Evolutionary conservation across 2,797 vertebrate species (phyloP).

Genomic region (Onychomys leucogaster): DNA sequence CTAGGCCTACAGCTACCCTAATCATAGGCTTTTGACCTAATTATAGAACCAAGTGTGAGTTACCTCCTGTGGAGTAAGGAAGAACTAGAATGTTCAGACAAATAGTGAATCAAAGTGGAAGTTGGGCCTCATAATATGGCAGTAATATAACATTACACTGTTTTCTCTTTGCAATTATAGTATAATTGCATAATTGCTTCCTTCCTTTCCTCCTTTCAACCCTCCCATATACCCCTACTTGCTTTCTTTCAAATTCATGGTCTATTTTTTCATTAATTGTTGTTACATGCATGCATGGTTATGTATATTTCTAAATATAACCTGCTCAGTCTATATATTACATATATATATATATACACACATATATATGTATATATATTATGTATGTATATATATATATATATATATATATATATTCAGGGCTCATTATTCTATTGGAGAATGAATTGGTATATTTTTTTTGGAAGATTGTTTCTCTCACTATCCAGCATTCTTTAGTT

Average conservation of each 20-base stretch:
- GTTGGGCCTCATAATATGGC: neutral
- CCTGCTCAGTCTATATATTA: neutral
- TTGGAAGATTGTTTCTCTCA: neutral
- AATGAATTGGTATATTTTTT: neutral
- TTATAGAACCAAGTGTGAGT: neutral
- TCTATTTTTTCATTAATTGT: neutral
- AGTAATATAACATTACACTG: neutral
- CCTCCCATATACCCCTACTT: neutral
- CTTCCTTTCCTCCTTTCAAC: neutral
- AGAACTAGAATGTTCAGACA: neutral
- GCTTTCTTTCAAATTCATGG: neutral
- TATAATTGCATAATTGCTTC: neutral
- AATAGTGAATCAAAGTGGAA: neutral
- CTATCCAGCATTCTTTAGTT: neutral
- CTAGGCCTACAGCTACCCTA: neutral
- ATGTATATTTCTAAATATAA: neutral
- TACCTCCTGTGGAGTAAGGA: neutral
- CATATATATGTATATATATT: neutral
- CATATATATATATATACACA: too few species aligned
- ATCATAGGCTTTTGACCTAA: neutral
- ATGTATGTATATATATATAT: neutral
- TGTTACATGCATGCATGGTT: neutral
- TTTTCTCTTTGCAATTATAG: neutral
- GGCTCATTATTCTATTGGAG: neutral
- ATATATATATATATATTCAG: neutral